A percentile compares a stretch with the other conserved stretches of the same genome.
These are phyloP conservation scores for Griposia aprilina DNA, from an alignment of 2,888 invertebrate genomes.

Conservation along the genomic window DNA sequence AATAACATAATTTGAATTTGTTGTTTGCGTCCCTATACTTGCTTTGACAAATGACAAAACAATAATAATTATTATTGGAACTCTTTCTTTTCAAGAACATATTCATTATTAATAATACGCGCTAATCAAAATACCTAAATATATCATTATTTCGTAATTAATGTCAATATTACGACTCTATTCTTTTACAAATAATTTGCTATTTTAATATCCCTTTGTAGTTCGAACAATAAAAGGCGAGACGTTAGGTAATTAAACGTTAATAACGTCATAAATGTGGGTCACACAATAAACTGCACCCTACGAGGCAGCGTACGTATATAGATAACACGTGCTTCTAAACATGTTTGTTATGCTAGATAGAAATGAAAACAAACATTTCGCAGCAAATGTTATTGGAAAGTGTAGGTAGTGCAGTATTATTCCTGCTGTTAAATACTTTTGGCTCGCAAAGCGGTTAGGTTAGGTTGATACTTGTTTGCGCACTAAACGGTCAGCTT, in stretches of 20 bases:
- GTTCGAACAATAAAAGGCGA: constrained; percentile 31
- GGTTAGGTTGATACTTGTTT: no score
- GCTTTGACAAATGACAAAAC: not conserved
- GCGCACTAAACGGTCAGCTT: no score
- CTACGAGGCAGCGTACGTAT: not conserved
- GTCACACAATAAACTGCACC: constrained; percentile 14
- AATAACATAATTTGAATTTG: constrained; percentile 14
- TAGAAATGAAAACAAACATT: constrained; percentile 2
- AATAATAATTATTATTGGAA: not conserved
- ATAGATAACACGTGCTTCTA: constrained; percentile 16
- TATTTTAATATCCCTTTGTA: constrained; percentile 52
- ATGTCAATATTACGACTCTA: constrained; percentile 35
- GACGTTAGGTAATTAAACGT: constrained; percentile 16
- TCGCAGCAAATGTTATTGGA: not conserved
- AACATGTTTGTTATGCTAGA: not conserved
- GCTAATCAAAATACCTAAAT: constrained; percentile 6
- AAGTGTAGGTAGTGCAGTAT: not conserved
- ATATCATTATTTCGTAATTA: constrained; percentile 11
- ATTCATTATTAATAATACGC: not conserved
- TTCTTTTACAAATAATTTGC: constrained; percentile 43
- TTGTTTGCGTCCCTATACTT: constrained; percentile 2
- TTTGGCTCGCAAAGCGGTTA: no score
- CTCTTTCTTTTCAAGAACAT: not conserved
- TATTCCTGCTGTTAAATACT: no score
- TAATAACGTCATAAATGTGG: constrained; percentile 19